Percentiles rank a stretch among this genome's conserved stretches.
These are phyloP conservation scores for Latrodectus geometricus DNA, from an alignment of 1,140 invertebrate genomes.

Conservation along the genomic window DNA sequence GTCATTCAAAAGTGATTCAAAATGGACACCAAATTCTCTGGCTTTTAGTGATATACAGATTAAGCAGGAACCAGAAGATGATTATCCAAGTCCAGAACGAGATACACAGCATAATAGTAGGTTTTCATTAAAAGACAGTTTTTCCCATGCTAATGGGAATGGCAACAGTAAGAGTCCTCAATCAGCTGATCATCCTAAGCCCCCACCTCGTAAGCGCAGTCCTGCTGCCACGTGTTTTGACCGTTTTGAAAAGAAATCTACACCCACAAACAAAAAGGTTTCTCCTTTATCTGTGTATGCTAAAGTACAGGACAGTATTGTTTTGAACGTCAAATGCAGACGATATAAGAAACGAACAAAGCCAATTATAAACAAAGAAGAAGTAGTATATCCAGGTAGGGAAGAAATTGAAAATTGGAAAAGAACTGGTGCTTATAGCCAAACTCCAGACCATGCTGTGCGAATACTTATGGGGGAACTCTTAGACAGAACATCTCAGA, in stretches of 20 bases:
- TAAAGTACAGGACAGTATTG: slow-evolving; percentile 48
- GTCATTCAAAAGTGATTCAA: slow-evolving; percentile 42
- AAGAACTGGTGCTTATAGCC: slow-evolving; percentile 18
- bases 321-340: slow-evolving; percentile 47
- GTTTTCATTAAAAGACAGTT: slow-evolving; percentile 1
- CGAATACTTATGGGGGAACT: slow-evolving; percentile 20
- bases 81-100: slow-evolving; percentile 3
- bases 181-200: slow-evolving; percentile 15
- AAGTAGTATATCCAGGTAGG: slow-evolving; percentile 3
- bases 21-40: slow-evolving; percentile 52
- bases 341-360: slow-evolving; percentile 56
- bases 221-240: slow-evolving; percentile 43
- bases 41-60: slow-evolving; percentile 26
- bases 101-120: background rate
- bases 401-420: slow-evolving; percentile 47
- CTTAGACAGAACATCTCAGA: slow-evolving; percentile 11
- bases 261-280: slow-evolving; percentile 46
- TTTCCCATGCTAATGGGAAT: background rate
- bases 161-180: background rate
- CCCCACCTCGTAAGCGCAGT: slow-evolving; percentile 4
- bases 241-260: slow-evolving; percentile 47
- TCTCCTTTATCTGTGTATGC: slow-evolving; percentile 53
- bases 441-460: slow-evolving; percentile 45
- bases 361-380: slow-evolving; percentile 26
- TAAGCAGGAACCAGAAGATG: slow-evolving; percentile 42